Evolutionary conservation across 2,113 vertebrate genomes (phyloP).

Genomic region (Scalopus aquaticus): DNA sequence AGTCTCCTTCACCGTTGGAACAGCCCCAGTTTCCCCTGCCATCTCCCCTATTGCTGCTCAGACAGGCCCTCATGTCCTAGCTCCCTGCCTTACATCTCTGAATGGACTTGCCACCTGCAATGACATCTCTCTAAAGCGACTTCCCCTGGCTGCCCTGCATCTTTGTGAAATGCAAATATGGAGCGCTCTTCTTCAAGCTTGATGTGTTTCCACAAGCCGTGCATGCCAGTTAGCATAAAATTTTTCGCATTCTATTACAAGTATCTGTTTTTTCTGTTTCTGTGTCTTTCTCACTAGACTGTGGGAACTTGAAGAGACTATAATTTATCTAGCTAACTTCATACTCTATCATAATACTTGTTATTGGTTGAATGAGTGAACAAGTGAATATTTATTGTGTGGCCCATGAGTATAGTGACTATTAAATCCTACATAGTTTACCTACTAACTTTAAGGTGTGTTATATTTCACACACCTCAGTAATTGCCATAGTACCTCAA

Average conservation of each 20-base stretch:
- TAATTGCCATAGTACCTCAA: neutral
- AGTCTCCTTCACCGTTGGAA: neutral
- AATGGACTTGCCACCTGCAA: neutral
- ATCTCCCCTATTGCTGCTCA: neutral
- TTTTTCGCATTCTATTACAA: neutral
- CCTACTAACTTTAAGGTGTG: neutral
- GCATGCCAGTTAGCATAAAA: neutral
- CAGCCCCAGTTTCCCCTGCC: neutral
- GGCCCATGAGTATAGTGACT: neutral
- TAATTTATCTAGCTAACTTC: neutral
- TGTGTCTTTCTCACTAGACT: neutral
- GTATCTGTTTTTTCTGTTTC: neutral
- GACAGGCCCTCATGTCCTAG: neutral
- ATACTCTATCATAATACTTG: neutral
- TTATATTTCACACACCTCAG: neutral
- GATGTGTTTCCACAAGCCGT: neutral
- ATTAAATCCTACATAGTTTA: neutral
- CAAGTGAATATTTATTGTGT: neutral
- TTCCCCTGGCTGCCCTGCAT: neutral
- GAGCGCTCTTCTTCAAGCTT: neutral
- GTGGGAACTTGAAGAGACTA: neutral
- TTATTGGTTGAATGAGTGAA: neutral
- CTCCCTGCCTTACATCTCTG: neutral
- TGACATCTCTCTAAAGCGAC: no score
- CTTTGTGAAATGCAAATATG: neutral